phyloP scores from a whole-genome alignment of 1,140 invertebrate species.

The Conus ventricosus region DNA sequence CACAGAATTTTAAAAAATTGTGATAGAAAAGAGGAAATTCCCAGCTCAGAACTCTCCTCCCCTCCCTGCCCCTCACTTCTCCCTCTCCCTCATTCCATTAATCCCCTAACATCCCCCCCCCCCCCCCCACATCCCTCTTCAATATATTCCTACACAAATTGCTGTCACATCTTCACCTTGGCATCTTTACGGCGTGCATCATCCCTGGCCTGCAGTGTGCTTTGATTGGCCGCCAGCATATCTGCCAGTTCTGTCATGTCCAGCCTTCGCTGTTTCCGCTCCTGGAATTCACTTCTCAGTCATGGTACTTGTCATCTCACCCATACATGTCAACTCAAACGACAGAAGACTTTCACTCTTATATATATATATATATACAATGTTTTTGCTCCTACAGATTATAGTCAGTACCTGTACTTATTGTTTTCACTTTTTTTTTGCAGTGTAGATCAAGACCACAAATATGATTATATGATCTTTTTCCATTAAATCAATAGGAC shows the following conservation, averaged over 20 bases:
- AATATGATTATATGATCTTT: too few relatives aligned
- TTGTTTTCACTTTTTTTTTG: too few relatives aligned
- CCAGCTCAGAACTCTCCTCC: too few relatives aligned
- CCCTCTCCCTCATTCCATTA: background rate
- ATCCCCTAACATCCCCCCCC: background rate
- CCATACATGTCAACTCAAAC: background rate
- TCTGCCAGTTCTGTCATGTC: slow-evolving; percentile 65
- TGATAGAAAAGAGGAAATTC: too few relatives aligned
- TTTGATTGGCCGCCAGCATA: slow-evolving; percentile 53
- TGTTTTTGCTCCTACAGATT: too few relatives aligned
- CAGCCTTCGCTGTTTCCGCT: slow-evolving; percentile 61
- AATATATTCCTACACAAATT: background rate
- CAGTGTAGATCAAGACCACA: too few relatives aligned
- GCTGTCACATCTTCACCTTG: slow-evolving; percentile 55
- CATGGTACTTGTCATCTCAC: background rate
- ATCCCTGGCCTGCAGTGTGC: slow-evolving; percentile 49
- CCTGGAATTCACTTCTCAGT: slow-evolving; percentile 46
- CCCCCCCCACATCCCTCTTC: background rate
- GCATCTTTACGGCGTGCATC: slow-evolving; percentile 59
- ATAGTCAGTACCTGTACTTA: too few relatives aligned
- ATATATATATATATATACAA: too few relatives aligned
- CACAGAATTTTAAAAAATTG: too few relatives aligned
- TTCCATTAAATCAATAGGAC: too few relatives aligned
- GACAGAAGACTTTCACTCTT: too few relatives aligned
- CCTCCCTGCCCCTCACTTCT: too few relatives aligned